Evolutionary conservation across 1,140 invertebrate species (phyloP).

Genomic region (Hylaeus anthracinus): DNA sequence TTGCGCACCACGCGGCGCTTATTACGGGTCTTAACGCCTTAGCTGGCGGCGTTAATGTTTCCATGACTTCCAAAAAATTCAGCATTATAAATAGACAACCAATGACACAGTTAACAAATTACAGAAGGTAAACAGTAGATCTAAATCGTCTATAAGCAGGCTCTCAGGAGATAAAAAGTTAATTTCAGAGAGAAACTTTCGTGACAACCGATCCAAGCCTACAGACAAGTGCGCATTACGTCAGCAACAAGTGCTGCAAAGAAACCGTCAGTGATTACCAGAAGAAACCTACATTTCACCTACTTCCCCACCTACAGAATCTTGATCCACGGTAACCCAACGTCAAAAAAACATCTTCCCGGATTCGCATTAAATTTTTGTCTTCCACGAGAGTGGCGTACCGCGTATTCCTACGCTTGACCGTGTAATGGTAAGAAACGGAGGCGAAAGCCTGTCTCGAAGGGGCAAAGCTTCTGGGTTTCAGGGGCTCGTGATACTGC

Average conservation of each 20-base stretch:
- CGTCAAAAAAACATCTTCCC: neutral
- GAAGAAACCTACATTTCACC: neutral
- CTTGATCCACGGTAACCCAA: neutral
- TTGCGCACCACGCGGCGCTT: too few species aligned
- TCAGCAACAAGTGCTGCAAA: neutral
- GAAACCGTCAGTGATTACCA: neutral
- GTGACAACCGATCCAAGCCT: too few species aligned
- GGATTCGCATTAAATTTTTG: neutral
- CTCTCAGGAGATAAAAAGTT: too few species aligned
- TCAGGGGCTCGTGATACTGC: slow-evolving; percentile 1
- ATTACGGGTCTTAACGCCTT: too few species aligned
- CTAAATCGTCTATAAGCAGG: too few species aligned
- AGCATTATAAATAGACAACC: too few species aligned
- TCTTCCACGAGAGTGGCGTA: neutral
- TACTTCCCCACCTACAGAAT: neutral
- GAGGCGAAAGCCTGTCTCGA: neutral
- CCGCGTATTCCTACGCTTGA: slow-evolving; percentile 8
- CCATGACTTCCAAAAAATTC: too few species aligned
- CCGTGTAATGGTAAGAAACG: slow-evolving; percentile 17
- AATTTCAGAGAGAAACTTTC: too few species aligned
- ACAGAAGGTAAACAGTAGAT: too few species aligned
- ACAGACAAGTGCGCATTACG: neutral
- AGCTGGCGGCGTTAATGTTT: too few species aligned
- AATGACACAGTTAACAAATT: too few species aligned
- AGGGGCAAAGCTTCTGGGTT: neutral